A percentile compares a stretch with the other conserved stretches of the same genome.
phyloP scores from a whole-genome alignment of 2,797 vertebrate genomes.

The Betta splendens region DNA sequence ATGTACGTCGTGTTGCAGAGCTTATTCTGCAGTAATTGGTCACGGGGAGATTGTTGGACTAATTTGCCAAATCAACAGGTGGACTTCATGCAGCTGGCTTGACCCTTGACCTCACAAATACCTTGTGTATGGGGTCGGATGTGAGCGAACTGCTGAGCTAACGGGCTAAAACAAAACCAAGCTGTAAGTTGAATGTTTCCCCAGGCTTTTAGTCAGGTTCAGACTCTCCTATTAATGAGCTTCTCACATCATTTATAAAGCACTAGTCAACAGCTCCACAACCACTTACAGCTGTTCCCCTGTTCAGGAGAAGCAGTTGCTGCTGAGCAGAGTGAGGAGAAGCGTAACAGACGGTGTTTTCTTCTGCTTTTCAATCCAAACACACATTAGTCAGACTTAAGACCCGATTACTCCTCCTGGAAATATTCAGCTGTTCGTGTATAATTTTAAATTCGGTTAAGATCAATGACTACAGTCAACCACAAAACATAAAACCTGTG shows the following conservation, averaged over 20 bases:
- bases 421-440: background rate
- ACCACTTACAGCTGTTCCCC: constrained; percentile 49
- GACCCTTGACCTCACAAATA: constrained; percentile 19
- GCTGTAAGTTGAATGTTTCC: constrained; percentile 66
- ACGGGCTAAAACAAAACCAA: constrained; percentile 17
- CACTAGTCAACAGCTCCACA: constrained; percentile 52
- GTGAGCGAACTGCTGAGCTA: background rate
- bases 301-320: background rate
- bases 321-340: background rate
- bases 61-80: constrained; percentile 58
- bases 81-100: constrained; percentile 48
- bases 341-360: constrained; percentile 3
- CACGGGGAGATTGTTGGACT: constrained; percentile 36
- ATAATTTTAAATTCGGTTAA: no score
- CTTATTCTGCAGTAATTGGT: constrained; percentile 47
- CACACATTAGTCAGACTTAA: background rate
- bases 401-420: background rate
- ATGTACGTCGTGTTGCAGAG: constrained; percentile 48
- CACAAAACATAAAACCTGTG: no score
- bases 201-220: constrained; percentile 40
- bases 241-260: constrained; percentile 72
- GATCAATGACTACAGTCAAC: background rate
- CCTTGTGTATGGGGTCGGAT: constrained; percentile 25
- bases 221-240: constrained; percentile 56
- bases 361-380: constrained; percentile 9